Base-by-base conservation (phyloP, 2,797 vertebrate genomes). In the Yasuhikotakia modesta region DNA sequence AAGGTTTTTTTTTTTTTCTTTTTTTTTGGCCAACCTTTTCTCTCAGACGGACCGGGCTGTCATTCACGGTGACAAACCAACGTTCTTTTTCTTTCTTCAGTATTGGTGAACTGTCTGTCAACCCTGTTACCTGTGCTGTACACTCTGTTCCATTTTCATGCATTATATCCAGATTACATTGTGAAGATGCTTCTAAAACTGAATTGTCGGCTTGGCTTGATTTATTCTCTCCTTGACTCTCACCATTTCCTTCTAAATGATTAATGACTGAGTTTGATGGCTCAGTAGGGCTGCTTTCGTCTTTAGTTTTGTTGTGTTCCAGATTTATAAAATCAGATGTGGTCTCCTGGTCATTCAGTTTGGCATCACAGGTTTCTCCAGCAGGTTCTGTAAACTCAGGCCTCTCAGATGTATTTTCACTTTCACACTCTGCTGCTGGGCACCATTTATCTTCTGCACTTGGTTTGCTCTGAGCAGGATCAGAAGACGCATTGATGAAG, bases 61-160 rank as follows among this genome's bases (percentile, higher is more conserved):
- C 86, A 30, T 91, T 89, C 65, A 93, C 85, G 2, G 92, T 93
- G 79, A 94, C 91, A 32, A 94, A 94, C 93, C 92, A 93, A 22
- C 91, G 90, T 83, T 94, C 92, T 48, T 88, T 93, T 79, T 93
- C 91, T 64, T 76, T 81, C 68, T 72, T 84, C 5, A 55, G 17
- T 21, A 76, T 8, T 12, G 39, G 83, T 74, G 80, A 22, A 8
- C 45, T 4, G 39, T 73, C 82, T 0, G 27, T 58, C 57, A 80
- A 65, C 52, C 68, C 53, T 17, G 39, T 35, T 21, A 39, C 5
- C 27, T 14, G 57, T 76, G 55, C 58, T 63, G 21, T 50, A 14
- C 3, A 60, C 55, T 64, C 72, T 55, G 10, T 48, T 39, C 50
- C 60, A 39, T 39, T 48, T 57, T 17, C 66, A 73, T 57, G 16